phyloP scores from a whole-genome alignment of 2,113 vertebrate species.

The Stomatorhinus ivindoensis region DNA sequence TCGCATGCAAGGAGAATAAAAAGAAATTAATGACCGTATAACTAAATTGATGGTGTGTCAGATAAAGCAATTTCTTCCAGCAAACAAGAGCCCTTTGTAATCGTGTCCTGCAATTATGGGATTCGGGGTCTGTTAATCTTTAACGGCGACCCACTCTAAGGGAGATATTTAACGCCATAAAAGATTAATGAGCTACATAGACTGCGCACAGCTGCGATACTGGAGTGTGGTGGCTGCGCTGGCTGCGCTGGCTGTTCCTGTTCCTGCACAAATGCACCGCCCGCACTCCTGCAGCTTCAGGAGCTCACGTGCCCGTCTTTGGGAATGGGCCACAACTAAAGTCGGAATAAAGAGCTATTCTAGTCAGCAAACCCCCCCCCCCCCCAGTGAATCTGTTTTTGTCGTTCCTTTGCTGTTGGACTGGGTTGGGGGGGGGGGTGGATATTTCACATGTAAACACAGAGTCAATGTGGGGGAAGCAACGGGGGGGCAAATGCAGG shows the following conservation, averaged over 20 bases:
- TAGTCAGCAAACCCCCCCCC: neutral
- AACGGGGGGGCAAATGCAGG: neutral
- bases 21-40: slow-evolving; percentile 25
- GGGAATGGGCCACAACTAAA: neutral
- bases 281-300: neutral
- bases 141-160: slow-evolving; percentile 19
- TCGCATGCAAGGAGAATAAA: neutral
- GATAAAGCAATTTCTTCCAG: slow-evolving; percentile 30
- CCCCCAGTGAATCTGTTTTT: neutral
- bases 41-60: slow-evolving; percentile 22
- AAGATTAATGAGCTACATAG: neutral
- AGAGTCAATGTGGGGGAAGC: neutral
- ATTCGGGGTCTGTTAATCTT: slow-evolving; percentile 28
- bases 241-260: neutral
- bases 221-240: neutral
- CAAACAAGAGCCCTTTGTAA: slow-evolving; percentile 26
- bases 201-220: neutral
- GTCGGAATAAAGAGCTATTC: neutral
- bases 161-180: neutral
- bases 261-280: neutral
- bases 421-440: neutral
- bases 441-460: neutral
- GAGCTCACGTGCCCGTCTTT: neutral
- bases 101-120: slow-evolving; percentile 9
- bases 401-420: neutral